Base-by-base conservation (phyloP, 2,797 vertebrate species). In the Onychomys leucogaster region DNA sequence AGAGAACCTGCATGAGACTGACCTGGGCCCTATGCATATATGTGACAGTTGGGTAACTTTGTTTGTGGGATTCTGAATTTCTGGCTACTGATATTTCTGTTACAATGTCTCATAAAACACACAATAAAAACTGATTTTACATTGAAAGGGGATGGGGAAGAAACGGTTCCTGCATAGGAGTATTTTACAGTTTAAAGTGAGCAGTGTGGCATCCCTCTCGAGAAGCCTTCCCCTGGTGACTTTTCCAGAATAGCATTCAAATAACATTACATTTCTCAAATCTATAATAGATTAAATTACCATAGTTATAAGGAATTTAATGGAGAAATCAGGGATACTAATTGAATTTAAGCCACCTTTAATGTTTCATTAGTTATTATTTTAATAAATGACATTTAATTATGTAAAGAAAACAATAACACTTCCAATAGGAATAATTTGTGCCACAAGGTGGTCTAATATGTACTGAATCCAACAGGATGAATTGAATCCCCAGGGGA, bases 211-310 rank as follows among this genome's bases (percentile, higher is more conserved):
- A 2, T 14, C 41, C 59, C 27, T 84, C 49, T 11, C 59, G 37
- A 75, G 49, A 2, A 85, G 11, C 4, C 0, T 84, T 46, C 61
- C 63, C 25, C 37, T 63, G 17, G 27, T 71, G 41, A 90, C 41
- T 84, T 94, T 92, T 89, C 41, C 65, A 43, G n/a, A 90, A 93
- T 91, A 4, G 91, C 34, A 81, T n/a, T 73, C 41, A 12, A 88
- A 80, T 93, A 73, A 57, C 2, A 37, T 93, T 16, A 65, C 17
- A 19, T 23, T 25, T 83, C 57, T 77, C 16, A 59, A 94, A 76
- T 52, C 16, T 52, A 23, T 21, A 67, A 84, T 80, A 61, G 84
- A 69, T 27, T 67, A 59, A 69, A 19, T 67, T 76, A 52, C 9
- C 25, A 77, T 65, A 55, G 19, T 67, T 43, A 75, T 8, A 71